These are phyloP conservation scores for Regulus satrapa DNA, from an alignment of 2,113 vertebrate genomes.

Conservation along the genomic window DNA sequence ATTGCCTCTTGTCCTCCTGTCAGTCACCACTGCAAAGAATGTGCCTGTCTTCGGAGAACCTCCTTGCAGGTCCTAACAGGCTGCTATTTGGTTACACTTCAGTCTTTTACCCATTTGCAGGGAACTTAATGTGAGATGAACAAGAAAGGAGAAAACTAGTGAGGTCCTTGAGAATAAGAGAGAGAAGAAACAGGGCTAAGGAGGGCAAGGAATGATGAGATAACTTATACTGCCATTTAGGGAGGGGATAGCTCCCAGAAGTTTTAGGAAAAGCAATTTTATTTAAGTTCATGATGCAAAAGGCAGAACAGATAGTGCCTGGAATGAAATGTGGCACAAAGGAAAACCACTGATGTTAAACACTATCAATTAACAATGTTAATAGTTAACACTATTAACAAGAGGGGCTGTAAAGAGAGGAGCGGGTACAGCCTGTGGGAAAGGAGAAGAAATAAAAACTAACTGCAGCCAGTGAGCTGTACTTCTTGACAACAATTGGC, in stretches of 20 bases:
- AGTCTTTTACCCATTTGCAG: background rate
- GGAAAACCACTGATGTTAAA: background rate
- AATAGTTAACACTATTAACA: no score
- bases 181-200: background rate
- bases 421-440: background rate
- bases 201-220: background rate
- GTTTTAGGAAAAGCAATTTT: background rate
- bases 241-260: background rate
- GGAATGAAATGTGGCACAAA: background rate
- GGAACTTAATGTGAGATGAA: accelerated
- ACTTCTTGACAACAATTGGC: background rate
- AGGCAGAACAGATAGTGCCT: background rate
- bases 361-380: no score
- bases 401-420: background rate
- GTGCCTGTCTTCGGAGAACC: background rate
- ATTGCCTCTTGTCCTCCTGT: background rate
- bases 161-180: background rate
- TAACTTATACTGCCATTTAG: background rate
- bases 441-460: background rate
- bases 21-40: background rate
- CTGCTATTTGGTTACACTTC: background rate
- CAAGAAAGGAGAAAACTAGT: background rate
- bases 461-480: background rate
- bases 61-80: background rate
- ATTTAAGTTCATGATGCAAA: background rate